A percentile compares a stretch with the other conserved stretches of the same genome.
These are phyloP conservation scores for Andrena hattorfiana DNA, from an alignment of 2,888 invertebrate species.

Conservation along the genomic window DNA sequence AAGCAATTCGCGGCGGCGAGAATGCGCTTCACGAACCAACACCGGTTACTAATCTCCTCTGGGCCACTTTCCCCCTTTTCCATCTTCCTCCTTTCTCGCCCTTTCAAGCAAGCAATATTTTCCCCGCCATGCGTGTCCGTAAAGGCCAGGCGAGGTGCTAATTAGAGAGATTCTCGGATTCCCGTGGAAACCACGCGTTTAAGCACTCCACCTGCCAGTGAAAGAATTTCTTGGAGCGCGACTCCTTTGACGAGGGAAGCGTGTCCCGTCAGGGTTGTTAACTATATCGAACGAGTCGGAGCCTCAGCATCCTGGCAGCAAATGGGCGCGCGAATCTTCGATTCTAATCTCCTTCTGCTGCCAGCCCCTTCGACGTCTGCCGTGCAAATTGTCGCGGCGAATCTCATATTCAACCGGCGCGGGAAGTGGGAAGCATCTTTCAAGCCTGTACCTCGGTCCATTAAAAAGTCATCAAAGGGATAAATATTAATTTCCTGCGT, in stretches of 20 bases:
- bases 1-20: neutral
- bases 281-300: constrained; percentile 16
- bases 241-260: constrained; percentile 38
- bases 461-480: constrained; percentile 43
- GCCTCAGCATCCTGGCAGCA: neutral
- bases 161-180: constrained; percentile 60
- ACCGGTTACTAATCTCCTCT: neutral
- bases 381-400: too few species aligned
- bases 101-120: constrained; percentile 37
- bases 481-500: constrained; percentile 34
- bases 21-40: neutral
- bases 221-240: constrained; percentile 3
- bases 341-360: neutral
- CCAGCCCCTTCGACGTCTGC: neutral
- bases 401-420: neutral
- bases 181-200: constrained; percentile 40
- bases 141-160: constrained; percentile 48
- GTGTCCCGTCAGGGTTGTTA: constrained; percentile 21
- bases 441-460: neutral
- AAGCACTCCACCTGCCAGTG: constrained; percentile 15
- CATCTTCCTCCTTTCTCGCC: neutral
- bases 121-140: neutral
- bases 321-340: neutral
- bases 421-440: neutral
- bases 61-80: neutral